These are phyloP conservation scores for Oenanthe melanoleuca DNA, from an alignment of 2,113 vertebrate species.

Conservation along the genomic window DNA sequence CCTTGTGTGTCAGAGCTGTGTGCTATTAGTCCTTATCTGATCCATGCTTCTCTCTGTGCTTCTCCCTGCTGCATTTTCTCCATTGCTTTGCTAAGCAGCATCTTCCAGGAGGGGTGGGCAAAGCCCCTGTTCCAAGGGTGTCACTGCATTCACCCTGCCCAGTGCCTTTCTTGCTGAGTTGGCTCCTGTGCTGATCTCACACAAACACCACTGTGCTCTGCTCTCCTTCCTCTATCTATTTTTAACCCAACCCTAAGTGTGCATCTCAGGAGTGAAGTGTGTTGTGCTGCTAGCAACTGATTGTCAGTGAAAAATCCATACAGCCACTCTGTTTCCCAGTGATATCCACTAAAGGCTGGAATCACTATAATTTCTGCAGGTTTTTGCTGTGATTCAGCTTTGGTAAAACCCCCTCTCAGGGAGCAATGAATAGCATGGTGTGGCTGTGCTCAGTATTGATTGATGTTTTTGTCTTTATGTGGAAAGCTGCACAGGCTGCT, in stretches of 20 bases:
- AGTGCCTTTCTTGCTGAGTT: background rate
- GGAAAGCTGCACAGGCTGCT: background rate
- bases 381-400: conserved; percentile 19
- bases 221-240: background rate
- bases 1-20: accelerated
- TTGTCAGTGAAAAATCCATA: background rate
- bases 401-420: background rate
- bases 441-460: background rate
- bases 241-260: background rate
- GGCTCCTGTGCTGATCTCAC: background rate
- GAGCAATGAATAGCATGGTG: background rate
- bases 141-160: accelerated
- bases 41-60: background rate
- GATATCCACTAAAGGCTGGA: background rate
- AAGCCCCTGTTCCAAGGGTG: background rate
- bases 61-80: background rate
- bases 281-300: background rate
- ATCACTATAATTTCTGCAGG: background rate
- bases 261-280: background rate
- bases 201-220: background rate
- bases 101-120: background rate
- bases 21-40: background rate
- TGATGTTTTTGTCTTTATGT: background rate
- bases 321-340: background rate
- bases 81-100: background rate